Evolutionary conservation across 2,113 vertebrate species (phyloP), one percentile per base, ranked within the genome.

Genomic region (Haplochromis burtoni): DNA sequence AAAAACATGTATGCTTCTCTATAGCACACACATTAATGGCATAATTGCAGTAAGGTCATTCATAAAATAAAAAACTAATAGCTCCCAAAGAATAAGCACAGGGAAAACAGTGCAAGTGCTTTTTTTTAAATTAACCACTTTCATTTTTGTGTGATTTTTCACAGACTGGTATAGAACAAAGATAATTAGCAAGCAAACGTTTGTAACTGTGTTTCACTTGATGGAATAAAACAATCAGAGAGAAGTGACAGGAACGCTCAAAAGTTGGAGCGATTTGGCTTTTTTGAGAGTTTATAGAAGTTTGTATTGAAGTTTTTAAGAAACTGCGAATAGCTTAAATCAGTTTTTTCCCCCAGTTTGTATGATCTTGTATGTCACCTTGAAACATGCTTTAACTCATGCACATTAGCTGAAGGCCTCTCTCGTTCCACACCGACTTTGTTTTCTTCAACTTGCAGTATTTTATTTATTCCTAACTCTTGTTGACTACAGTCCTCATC

Each of bases 381-480:
- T 76, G 40, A 0, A 47, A 47, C 57, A n/a, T 0, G 11, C 29
- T 42, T 13, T 10, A 40, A 35, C 7, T 35, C 45, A 10, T 26
- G 26, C 31, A 53, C 17, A 40, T n/a, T 8, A 16, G 24, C 14
- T 51, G 5, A 7, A 61, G 26, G 24, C 10, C 42, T 47, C 55
- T 40, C 16, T 81, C 10, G 7, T 81, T 55, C 16, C 40, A 47
- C 16, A 12, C 6, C 1, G 9, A 71, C 16, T 8, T 33, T 8
- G 14, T 17, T 80, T 40, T 42, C 59, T 57, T 45, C 5, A 45
- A 42, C 80, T 54, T 11, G 54, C 1, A 35, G 16, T 5, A 21
- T 89, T 88, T 88, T 89, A 92, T 94, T 93, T 90, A 92, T 87
- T 85, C 82, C 81, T 86, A 89, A 86, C 87, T 84, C 53, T 87